Evolutionary conservation across 2,113 vertebrate genomes (phyloP).

Genomic region (Oryctolagus cuniculus): mOryCun1.1 NC_091444.1:1822001-1822500

Average conservation of each 20-base stretch:
- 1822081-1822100: neutral
- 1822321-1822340: neutral
- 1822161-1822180: neutral
- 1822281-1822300: neutral
- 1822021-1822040: neutral
- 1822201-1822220: neutral
- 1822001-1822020: neutral
- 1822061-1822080: neutral
- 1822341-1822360: conserved; percentile 40
- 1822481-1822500: neutral
- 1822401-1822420: neutral
- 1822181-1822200: neutral
- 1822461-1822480: neutral
- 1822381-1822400: neutral
- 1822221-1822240: neutral
- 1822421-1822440: conserved; percentile 28
- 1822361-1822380: conserved; percentile 36
- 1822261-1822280: neutral
- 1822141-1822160: neutral
- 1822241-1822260: neutral
- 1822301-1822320: neutral
- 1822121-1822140: neutral
- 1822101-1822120: neutral
- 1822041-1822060: too few species aligned
- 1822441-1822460: conserved; percentile 40